Evolutionary conservation across 2,888 invertebrate species (phyloP).

Genomic region (Daptonema setosum): DNA sequence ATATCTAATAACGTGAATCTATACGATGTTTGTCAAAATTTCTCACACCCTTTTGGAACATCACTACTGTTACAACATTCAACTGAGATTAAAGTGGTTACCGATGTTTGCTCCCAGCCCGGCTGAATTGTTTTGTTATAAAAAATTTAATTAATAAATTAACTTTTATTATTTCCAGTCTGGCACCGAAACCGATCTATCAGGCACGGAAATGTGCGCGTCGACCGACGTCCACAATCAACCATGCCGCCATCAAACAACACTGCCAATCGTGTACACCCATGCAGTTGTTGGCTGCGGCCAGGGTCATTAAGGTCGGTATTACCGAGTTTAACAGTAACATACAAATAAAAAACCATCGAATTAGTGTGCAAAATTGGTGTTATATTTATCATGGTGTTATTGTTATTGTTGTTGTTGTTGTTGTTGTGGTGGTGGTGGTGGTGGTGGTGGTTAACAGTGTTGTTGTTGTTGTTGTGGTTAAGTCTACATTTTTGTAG

Average conservation of each 20-base stretch:
- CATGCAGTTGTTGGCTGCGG: neutral
- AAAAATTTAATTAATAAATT: no score
- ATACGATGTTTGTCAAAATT: no score
- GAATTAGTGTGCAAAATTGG: no score
- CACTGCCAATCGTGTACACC: constrained; percentile 1
- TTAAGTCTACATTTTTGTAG: neutral
- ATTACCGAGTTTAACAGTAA: no score
- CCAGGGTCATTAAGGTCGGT: neutral
- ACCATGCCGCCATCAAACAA: neutral
- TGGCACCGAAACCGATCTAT: neutral
- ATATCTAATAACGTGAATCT: no score
- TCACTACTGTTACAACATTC: no score
- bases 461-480: neutral
- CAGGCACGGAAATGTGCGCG: neutral
- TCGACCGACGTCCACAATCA: neutral
- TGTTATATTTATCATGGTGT: neutral
- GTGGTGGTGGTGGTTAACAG: neutral
- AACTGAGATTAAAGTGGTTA: no score
- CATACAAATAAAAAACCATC: no score
- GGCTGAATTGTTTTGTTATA: no score
- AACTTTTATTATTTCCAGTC: no score
- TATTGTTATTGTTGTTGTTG: neutral
- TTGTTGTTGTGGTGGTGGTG: neutral
- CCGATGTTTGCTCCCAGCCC: no score
- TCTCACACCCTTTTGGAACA: no score